These are phyloP conservation scores for Montipora cactus DNA, from an alignment of 64 coral and sea anemone genomes.

Conservation along the genomic window DNA sequence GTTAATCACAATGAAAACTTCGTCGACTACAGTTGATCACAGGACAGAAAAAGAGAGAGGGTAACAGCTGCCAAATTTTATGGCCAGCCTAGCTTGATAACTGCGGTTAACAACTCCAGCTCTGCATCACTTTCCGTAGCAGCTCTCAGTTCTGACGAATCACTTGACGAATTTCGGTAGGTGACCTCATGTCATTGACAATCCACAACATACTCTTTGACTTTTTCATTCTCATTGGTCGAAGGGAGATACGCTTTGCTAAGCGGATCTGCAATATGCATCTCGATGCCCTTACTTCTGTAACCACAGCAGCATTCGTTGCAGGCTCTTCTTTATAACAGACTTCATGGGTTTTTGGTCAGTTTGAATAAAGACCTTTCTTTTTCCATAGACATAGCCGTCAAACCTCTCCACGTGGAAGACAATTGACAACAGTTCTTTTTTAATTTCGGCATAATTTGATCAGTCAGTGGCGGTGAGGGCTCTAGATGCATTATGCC, in stretches of 20 bases:
- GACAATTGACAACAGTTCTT: constrained; percentile 40
- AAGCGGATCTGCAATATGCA: not conserved
- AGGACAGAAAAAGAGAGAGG: not conserved
- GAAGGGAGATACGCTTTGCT: not conserved
- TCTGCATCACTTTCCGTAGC: not conserved
- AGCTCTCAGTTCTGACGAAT: not conserved
- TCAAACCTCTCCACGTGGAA: constrained; percentile 2
- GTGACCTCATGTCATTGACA: not conserved
- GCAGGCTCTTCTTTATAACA: constrained; percentile 35
- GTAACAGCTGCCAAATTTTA: not conserved
- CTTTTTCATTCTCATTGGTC: not conserved
- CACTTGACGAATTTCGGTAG: constrained; percentile 2
- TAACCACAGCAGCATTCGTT: constrained; percentile 31
- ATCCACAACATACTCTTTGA: not conserved
- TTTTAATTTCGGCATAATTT: constrained; percentile 32
- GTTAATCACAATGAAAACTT: no score
- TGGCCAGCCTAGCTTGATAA: not conserved
- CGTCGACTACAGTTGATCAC: no score
- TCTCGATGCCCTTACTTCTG: constrained; percentile 7
- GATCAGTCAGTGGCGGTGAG: not conserved
- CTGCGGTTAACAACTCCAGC: not conserved
- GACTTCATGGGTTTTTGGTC: not conserved
- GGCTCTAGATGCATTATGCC: constrained; percentile 38
- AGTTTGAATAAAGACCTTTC: no score
- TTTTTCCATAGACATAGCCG: no score